phyloP scores from a whole-genome alignment of 2,888 invertebrate genomes.

The Cephus rjabovi region DNA sequence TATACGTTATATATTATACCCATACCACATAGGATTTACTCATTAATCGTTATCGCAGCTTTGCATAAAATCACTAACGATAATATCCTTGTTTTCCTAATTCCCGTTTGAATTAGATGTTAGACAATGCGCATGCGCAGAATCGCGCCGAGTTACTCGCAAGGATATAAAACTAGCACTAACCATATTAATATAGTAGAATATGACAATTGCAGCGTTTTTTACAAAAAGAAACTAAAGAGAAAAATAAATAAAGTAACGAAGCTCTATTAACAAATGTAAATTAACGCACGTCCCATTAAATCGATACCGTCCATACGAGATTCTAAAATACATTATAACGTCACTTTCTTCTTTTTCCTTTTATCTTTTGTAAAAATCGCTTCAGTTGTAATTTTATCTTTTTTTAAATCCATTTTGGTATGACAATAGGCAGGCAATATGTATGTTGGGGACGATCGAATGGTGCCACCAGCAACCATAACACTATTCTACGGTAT shows the following conservation, averaged over 20 bases:
- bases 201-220: conserved; percentile 17
- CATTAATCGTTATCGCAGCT: not conserved
- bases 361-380: conserved; percentile 33
- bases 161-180: conserved; percentile 10
- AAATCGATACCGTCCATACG: not conserved
- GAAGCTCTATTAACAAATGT: not conserved
- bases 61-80: conserved; percentile 22
- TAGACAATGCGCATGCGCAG: not conserved
- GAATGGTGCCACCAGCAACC: conserved; percentile 48
- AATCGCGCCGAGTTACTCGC: not conserved
- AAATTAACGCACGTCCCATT: not conserved
- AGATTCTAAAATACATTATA: not conserved
- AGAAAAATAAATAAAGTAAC: not conserved
- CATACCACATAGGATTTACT: not conserved
- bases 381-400: conserved; percentile 27
- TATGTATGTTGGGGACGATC: conserved; percentile 53
- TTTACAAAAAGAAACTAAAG: conserved; percentile 14
- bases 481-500: conserved; percentile 48
- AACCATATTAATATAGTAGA: conserved; percentile 9
- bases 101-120: not conserved
- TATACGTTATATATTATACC: not conserved
- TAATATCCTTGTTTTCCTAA: conserved; percentile 4
- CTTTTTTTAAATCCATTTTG: conserved; percentile 18
- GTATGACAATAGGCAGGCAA: conserved; percentile 37
- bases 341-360: not conserved